A percentile compares a stretch with the other conserved stretches of the same genome.
Evolutionary conservation across 2,797 vertebrate species (phyloP).

Genomic region (Pempheris klunzingeri): DNA sequence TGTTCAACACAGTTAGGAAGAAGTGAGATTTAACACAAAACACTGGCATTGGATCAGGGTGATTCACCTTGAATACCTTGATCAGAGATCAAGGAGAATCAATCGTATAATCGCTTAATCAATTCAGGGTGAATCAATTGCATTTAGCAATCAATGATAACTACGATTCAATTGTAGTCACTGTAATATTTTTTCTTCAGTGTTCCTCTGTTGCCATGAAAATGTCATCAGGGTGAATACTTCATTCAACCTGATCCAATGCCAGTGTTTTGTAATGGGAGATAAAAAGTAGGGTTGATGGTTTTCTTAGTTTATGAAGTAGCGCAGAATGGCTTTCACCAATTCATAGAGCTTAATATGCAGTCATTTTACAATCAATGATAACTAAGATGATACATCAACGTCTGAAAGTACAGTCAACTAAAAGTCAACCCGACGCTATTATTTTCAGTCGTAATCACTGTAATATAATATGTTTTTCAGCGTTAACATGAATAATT

Average conservation of each 20-base stretch:
- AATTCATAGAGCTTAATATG: slow-evolving; percentile 2
- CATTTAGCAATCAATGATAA: too few relatives aligned
- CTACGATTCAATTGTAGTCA: too few relatives aligned
- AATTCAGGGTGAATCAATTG: too few relatives aligned
- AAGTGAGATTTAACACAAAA: neutral
- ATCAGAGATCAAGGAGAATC: neutral
- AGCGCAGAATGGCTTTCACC: neutral
- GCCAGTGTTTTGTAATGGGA: too few relatives aligned
- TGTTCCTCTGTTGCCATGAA: too few relatives aligned
- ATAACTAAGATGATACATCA: neutral
- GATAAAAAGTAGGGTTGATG: neutral
- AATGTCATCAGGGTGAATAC: neutral
- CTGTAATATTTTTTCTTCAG: too few relatives aligned
- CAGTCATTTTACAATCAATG: neutral
- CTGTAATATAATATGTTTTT: neutral
- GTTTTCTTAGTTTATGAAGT: neutral
- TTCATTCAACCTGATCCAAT: too few relatives aligned
- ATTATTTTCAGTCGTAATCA: neutral
- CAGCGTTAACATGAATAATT: too few relatives aligned
- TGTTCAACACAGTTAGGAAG: neutral
- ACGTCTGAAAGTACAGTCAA: neutral
- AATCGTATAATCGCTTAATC: too few relatives aligned
- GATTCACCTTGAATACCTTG: neutral
- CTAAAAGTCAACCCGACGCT: slow-evolving; percentile 11
- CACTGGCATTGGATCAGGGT: neutral